phyloP scores from a whole-genome alignment of 2,797 vertebrate species.

The Amblyopsis hoosieri region DNA sequence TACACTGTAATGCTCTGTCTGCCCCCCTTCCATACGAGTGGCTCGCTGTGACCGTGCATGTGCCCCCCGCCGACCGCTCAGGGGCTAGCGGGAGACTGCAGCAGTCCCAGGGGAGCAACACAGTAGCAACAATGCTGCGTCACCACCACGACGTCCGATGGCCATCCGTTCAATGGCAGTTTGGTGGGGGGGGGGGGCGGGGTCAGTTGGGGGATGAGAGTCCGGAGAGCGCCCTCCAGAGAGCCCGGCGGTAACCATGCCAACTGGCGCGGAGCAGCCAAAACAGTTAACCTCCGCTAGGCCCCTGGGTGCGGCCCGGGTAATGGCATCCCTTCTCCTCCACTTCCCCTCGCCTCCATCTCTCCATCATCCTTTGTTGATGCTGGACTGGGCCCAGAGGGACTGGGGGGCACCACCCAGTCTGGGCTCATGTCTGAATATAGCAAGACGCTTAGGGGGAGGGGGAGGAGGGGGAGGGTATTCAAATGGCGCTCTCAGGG shows the following conservation, averaged over 20 bases:
- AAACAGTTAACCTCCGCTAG: slow-evolving; percentile 74
- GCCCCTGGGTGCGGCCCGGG: slow-evolving; percentile 66
- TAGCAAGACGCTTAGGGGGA: slow-evolving; percentile 23
- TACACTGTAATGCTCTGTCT: slow-evolving; percentile 56
- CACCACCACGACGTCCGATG: slow-evolving; percentile 32
- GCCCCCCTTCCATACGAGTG: slow-evolving; percentile 28
- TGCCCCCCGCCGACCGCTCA: slow-evolving; percentile 41
- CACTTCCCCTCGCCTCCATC: slow-evolving; percentile 36
- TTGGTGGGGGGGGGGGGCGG: slow-evolving; percentile 26
- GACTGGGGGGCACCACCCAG: slow-evolving; percentile 26
- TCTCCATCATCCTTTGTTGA: slow-evolving; percentile 50
- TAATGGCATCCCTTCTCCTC: slow-evolving; percentile 66
- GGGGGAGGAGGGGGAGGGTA: slow-evolving; percentile 6
- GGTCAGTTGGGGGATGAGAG: neutral
- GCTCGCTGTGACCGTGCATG: slow-evolving; percentile 23
- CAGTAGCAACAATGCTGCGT: slow-evolving; percentile 42
- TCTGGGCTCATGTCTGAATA: slow-evolving; percentile 43
- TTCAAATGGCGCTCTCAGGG: slow-evolving; percentile 53
- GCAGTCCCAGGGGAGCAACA: slow-evolving; percentile 30
- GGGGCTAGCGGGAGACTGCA: slow-evolving; percentile 38
- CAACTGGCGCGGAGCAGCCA: slow-evolving; percentile 66
- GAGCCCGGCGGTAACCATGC: slow-evolving; percentile 70
- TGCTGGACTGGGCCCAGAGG: slow-evolving; percentile 40
- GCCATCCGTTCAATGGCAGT: slow-evolving; percentile 62
- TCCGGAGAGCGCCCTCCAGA: slow-evolving; percentile 46